These are phyloP conservation scores for Leptodirus hochenwartii DNA, from an alignment of 2,888 invertebrate species.

Conservation along the genomic window DNA sequence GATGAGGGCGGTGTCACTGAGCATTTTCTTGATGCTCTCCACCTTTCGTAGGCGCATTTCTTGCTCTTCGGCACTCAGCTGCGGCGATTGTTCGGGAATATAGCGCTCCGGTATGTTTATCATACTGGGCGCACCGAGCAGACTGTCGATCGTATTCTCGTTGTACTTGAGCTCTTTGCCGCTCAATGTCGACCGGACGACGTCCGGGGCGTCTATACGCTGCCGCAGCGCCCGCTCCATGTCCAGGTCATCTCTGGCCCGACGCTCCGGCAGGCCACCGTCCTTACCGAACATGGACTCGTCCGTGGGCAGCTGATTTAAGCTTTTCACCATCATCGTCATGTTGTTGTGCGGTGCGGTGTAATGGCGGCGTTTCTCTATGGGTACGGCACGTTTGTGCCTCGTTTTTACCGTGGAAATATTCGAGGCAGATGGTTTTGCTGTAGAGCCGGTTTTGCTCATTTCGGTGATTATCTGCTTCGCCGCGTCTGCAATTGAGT, in stretches of 20 bases:
- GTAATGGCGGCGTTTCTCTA: constrained; percentile 69
- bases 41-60: constrained; percentile 71
- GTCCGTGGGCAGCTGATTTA: constrained; percentile 21
- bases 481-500: constrained; percentile 71
- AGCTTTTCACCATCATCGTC: constrained; percentile 24
- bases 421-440: too few species aligned
- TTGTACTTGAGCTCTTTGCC: constrained; percentile 47
- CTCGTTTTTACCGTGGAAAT: too few species aligned
- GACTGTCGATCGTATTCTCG: constrained; percentile 68
- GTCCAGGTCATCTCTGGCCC: constrained; percentile 69
- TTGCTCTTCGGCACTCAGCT: constrained; percentile 69
- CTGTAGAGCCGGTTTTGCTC: too few species aligned
- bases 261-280: constrained; percentile 24
- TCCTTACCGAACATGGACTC: constrained; percentile 20
- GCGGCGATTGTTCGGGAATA: constrained; percentile 78
- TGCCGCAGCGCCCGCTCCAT: constrained; percentile 70
- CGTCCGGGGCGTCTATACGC: constrained; percentile 64
- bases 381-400: constrained; percentile 56
- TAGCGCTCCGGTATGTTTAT: constrained; percentile 84
- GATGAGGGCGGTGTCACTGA: constrained; percentile 48
- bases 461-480: constrained; percentile 73
- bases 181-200: constrained; percentile 64
- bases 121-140: constrained; percentile 75
- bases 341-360: constrained; percentile 53
- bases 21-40: constrained; percentile 80